These are phyloP conservation scores for Cassiopea andromeda DNA, from an alignment of 30 jellyfish, hydroid and myxozoan genomes.

Conservation along the genomic window DNA sequence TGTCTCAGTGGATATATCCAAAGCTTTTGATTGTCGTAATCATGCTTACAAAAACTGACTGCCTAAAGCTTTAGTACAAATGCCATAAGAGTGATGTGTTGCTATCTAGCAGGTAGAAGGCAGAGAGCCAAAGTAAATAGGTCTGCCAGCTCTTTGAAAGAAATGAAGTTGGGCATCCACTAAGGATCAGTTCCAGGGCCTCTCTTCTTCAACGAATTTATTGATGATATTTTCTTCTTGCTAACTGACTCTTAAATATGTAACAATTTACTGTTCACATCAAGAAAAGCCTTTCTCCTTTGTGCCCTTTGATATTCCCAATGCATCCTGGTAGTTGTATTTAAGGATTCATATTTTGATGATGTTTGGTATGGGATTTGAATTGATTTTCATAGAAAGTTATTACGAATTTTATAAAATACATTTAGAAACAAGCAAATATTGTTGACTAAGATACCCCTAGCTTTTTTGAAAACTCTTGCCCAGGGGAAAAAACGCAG, in stretches of 20 bases:
- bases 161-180: constrained; percentile 4
- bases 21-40: not conserved
- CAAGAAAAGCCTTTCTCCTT: not conserved
- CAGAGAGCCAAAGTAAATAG: constrained; percentile 40
- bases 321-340: too few species aligned
- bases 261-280: constrained; percentile 1
- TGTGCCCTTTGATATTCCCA: too few species aligned
- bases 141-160: constrained; percentile 1
- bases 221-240: constrained; percentile 11
- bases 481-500: too few species aligned
- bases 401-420: too few species aligned
- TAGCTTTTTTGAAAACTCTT: too few species aligned
- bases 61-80: constrained; percentile 49
- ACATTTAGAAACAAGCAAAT: too few species aligned
- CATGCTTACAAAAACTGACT: constrained; percentile 40
- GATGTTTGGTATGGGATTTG: too few species aligned
- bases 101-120: constrained; percentile 69
- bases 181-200: constrained; percentile 40
- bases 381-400: too few species aligned
- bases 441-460: too few species aligned
- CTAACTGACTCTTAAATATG: constrained; percentile 8
- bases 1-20: not conserved
- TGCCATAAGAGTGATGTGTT: constrained; percentile 41
- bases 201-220: not conserved
- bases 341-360: too few species aligned